Percentiles rank a stretch among this genome's conserved stretches.
phyloP scores from a whole-genome alignment of 2,113 vertebrate genomes.

The Natator depressus region DNA sequence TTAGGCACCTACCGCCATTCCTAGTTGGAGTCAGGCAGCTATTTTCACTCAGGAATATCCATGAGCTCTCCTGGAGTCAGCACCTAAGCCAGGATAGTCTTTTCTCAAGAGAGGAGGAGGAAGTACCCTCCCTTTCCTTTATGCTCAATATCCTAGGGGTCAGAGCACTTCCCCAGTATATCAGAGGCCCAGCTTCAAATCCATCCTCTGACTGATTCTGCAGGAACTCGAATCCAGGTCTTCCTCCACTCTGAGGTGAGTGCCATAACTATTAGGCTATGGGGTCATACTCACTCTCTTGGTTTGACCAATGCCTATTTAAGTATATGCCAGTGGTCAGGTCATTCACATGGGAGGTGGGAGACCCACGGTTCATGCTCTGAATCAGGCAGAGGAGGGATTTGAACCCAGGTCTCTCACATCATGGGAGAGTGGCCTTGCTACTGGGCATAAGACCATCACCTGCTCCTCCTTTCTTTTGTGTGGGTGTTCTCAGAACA shows the following conservation, averaged over 20 bases:
- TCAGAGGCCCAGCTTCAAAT: neutral
- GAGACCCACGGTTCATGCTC: neutral
- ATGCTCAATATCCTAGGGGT: neutral
- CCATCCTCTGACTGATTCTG: neutral
- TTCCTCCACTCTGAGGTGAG: neutral
- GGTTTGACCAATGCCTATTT: neutral
- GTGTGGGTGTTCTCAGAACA: neutral
- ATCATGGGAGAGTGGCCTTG: neutral
- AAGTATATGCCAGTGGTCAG: neutral
- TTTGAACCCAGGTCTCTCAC: neutral
- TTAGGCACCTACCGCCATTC: neutral
- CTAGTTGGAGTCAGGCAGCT: neutral
- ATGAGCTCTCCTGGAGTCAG: neutral
- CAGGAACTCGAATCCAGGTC: neutral
- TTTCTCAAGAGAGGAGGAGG: neutral
- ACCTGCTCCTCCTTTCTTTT: neutral
- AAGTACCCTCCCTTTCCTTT: neutral
- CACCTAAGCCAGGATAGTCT: neutral
- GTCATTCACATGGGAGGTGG: neutral
- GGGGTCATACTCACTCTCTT: neutral
- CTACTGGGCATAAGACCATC: neutral
- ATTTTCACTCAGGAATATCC: neutral
- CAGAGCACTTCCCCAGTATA: neutral
- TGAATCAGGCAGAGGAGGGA: neutral
- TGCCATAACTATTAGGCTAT: neutral